Evolutionary conservation across 2,888 invertebrate species (phyloP), one percentile per base, ranked within the genome.

Genomic region (Meandrusa payeni): DNA sequence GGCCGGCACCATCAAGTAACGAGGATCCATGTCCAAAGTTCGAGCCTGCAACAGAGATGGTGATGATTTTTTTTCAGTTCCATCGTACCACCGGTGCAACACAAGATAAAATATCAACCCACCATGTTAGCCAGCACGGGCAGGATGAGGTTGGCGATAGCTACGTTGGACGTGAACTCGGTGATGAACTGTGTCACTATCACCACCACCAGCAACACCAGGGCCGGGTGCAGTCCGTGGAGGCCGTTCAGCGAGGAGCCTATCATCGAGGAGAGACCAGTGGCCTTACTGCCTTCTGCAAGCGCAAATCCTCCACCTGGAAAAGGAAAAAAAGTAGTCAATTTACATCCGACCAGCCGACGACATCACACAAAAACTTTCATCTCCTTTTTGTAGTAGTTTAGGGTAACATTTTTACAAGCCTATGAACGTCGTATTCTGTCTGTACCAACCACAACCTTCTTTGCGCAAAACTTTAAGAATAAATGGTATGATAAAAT

Each of bases 81-180:
- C n/a, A n/a, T n/a, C n/a, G n/a, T n/a, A n/a, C n/a, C n/a, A n/a
- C n/a, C n/a, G n/a, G n/a, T n/a, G n/a, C n/a, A n/a, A n/a, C n/a
- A n/a, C n/a, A n/a, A n/a, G n/a, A n/a, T n/a, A 28, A 19, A 10
- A 13, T 12, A 6, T 13, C 1, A 13, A 33, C 11, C 26, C 7
- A 41, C 93, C 91, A 94, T 92, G 70, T 94, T 93, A 1, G 93
- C 93, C 37, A 96, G 80, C 7, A 97, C 95, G 2, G 97, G 96
- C 50, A 97, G 79, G 52, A 97, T 91, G 15, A 97, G 94, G 61
- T 95, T 96, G 0, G 96, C 96, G 23, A 96, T 94, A 29, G 97
- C 97, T 0, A 96, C 95, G 69, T 97, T 97, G 19, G 95, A 94
- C 0, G 96, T 95, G 63, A 97, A 93, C 75, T 97, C 97, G 0